A percentile compares a stretch with the other conserved stretches of the same genome.
Conservation (phyloP, 2,888 invertebrate species). For the Patella pellucida region DNA sequence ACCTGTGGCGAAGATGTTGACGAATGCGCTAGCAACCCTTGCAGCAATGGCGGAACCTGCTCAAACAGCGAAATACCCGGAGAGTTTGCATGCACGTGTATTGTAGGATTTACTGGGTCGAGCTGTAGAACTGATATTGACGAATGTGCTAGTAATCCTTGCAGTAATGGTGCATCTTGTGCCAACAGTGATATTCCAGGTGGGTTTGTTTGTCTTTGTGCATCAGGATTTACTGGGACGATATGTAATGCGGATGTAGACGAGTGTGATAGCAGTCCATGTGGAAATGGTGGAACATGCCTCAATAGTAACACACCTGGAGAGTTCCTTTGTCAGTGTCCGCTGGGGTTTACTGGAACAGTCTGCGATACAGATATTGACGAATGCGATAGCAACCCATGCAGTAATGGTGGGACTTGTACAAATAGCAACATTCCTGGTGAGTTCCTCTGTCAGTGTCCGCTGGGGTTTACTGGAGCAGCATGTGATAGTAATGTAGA, state of each 20-base stretch:
- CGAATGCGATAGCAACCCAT: slow-evolving; percentile 78
- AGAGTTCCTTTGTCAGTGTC: slow-evolving; percentile 29
- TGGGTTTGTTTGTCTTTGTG: too few species aligned
- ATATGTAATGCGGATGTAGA: slow-evolving; percentile 22
- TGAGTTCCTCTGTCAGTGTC: slow-evolving; percentile 73
- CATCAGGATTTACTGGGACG: neutral
- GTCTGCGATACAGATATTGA: slow-evolving; percentile 88
- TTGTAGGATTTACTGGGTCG: slow-evolving; percentile 22
- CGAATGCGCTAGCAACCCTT: slow-evolving; percentile 92
- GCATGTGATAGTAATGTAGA: neutral
- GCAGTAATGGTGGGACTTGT: slow-evolving; percentile 72
- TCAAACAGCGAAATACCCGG: slow-evolving; percentile 17
- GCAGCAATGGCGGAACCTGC: slow-evolving; percentile 90
- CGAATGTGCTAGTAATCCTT: slow-evolving; percentile 92
- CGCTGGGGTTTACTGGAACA: slow-evolving; percentile 26
- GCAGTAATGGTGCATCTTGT: slow-evolving; percentile 90
- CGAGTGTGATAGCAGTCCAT: slow-evolving; percentile 74
- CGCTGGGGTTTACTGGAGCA: slow-evolving; percentile 70
- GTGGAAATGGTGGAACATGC: slow-evolving; percentile 83
- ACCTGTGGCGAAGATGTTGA: slow-evolving; percentile 87
- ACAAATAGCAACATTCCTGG: slow-evolving; percentile 16
- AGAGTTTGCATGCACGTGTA: slow-evolving; percentile 28
- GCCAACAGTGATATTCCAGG: too few species aligned
- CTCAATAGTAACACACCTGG: slow-evolving; percentile 24
- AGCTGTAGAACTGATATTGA: slow-evolving; percentile 88